These are phyloP conservation scores for Jaculus jaculus DNA, from an alignment of 2,113 vertebrate genomes.

Conservation along the genomic window DNA sequence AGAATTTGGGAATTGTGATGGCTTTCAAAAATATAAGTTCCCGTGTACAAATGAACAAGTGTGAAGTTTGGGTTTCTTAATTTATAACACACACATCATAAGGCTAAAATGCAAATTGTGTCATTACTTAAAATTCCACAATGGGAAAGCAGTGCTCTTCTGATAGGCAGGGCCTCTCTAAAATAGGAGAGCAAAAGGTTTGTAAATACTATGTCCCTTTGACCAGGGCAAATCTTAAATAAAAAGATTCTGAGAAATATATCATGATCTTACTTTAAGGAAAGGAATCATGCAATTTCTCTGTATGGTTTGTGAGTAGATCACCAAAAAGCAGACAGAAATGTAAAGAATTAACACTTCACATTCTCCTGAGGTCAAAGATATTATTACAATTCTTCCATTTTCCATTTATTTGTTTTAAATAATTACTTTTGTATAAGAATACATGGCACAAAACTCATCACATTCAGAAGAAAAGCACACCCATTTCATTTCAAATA, in stretches of 20 bases:
- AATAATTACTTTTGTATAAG: slow-evolving; percentile 65
- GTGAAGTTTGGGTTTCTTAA: slow-evolving; percentile 57
- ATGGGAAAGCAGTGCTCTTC: neutral
- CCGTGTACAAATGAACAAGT: slow-evolving; percentile 58
- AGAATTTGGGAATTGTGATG: slow-evolving; percentile 66
- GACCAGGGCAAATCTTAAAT: neutral
- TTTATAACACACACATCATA: slow-evolving; percentile 27
- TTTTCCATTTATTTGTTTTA: slow-evolving; percentile 76
- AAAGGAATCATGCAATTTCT: neutral
- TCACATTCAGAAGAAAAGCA: slow-evolving; percentile 36
- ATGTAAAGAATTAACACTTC: slow-evolving; percentile 54
- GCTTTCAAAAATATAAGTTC: slow-evolving; percentile 60
- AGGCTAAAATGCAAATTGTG: slow-evolving; percentile 25
- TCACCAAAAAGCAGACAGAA: neutral
- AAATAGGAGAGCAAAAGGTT: slow-evolving; percentile 1
- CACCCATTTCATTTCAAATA: slow-evolving; percentile 59
- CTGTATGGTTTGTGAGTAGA: slow-evolving; percentile 31
- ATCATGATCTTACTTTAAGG: slow-evolving; percentile 25
- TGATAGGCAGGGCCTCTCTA: slow-evolving; percentile 34
- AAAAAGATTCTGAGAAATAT: slow-evolving; percentile 15
- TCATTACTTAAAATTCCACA: neutral
- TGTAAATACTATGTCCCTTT: neutral
- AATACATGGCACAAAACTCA: neutral
- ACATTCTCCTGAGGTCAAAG: slow-evolving; percentile 24
- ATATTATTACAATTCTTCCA: slow-evolving; percentile 45